phyloP scores from a whole-genome alignment of 2,797 vertebrate species.

The Tangara arthus region DNA sequence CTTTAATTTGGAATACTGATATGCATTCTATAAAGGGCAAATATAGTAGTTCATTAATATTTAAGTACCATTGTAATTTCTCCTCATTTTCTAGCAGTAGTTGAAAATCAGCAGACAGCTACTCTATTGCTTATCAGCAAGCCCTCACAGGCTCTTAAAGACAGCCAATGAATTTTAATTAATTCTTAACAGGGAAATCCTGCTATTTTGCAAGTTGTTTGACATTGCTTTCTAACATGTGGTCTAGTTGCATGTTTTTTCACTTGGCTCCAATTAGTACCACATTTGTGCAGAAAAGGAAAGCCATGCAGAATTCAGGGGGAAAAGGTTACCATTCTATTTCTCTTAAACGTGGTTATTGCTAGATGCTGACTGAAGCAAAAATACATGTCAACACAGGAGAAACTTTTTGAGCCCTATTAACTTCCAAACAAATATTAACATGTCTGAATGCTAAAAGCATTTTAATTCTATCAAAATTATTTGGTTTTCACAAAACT shows the following conservation, averaged over 20 bases:
- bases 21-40: background rate
- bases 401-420: background rate
- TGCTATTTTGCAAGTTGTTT: background rate
- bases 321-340: background rate
- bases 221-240: background rate
- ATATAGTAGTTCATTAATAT: background rate
- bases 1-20: background rate
- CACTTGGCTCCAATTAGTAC: conserved; percentile 40
- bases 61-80: background rate
- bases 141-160: background rate
- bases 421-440: background rate
- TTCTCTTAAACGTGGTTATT: background rate
- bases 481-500: background rate
- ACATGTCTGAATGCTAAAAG: background rate
- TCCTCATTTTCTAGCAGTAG: background rate
- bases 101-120: conserved; percentile 4
- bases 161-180: conserved; percentile 17
- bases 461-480: background rate
- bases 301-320: background rate
- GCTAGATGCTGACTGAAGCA: background rate
- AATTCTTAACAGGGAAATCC: background rate
- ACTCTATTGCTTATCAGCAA: background rate
- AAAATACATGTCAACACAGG: background rate
- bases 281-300: conserved; percentile 4
- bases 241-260: conserved; percentile 17